phyloP scores from a whole-genome alignment of 2,888 invertebrate genomes.

The Electrophaes corylata region DNA sequence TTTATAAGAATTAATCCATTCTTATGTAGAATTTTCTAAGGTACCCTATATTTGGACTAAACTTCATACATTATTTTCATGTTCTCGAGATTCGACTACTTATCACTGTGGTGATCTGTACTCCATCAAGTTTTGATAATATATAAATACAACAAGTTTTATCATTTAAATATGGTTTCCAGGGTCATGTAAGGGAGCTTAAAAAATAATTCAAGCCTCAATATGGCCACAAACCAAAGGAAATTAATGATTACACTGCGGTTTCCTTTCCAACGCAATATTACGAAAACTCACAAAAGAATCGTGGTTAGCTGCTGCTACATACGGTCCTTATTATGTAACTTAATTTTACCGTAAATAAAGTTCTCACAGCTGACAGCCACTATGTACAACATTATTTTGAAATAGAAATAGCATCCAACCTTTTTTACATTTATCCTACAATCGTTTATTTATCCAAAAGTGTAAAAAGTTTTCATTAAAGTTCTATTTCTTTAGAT shows the following conservation, averaged over 20 bases:
- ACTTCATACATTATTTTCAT: too few species aligned
- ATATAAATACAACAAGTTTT: conserved; percentile 7
- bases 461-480: background rate
- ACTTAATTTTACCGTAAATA: conserved; percentile 15
- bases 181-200: conserved; percentile 1
- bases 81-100: too few species aligned
- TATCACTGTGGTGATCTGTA: conserved; percentile 39
- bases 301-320: conserved; percentile 27
- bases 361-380: conserved; percentile 18
- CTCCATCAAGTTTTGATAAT: conserved; percentile 12
- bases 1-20: too few species aligned
- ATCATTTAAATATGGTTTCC: conserved; percentile 4
- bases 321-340: conserved; percentile 23
- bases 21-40: too few species aligned
- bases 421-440: background rate
- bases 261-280: conserved; percentile 48
- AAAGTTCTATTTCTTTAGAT: background rate
- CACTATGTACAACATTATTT: background rate
- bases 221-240: conserved; percentile 38
- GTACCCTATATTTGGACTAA: too few species aligned
- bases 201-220: conserved; percentile 17
- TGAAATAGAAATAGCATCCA: background rate
- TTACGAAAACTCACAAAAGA: conserved; percentile 42
- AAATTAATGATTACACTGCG: conserved; percentile 48
- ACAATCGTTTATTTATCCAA: too few species aligned